phyloP scores from a whole-genome alignment of 1,140 invertebrate genomes.

The Babylonia areolata region DNA sequence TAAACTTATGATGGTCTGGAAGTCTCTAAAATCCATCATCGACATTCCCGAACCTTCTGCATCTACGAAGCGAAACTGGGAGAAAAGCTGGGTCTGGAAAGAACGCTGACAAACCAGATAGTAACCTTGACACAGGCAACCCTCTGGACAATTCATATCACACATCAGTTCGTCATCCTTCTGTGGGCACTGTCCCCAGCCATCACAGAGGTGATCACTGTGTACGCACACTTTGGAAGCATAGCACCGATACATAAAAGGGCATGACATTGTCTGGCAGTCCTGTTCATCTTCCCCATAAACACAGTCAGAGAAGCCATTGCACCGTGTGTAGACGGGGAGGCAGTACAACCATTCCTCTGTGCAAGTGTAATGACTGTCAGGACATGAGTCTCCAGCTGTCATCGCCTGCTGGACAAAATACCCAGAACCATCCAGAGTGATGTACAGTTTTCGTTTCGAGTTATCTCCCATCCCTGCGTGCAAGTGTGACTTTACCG shows the following conservation, averaged over 20 bases:
- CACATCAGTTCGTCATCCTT: conserved; percentile 1
- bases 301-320: background rate
- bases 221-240: conserved; percentile 19
- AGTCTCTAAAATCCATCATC: background rate
- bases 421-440: background rate
- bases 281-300: background rate
- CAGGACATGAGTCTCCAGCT: background rate
- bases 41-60: background rate
- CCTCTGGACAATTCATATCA: background rate
- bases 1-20: background rate
- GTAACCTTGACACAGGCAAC: conserved; percentile 7
- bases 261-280: background rate
- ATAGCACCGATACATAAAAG: background rate
- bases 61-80: conserved; percentile 18
- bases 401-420: background rate
- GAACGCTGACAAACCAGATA: background rate
- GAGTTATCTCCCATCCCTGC: too few relatives aligned
- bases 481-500: too few relatives aligned
- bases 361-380: conserved; percentile 15
- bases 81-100: too few relatives aligned
- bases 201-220: background rate
- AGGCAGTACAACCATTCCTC: background rate
- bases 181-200: background rate
- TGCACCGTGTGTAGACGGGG: conserved; percentile 3
- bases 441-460: background rate